Percentiles rank a stretch among this genome's conserved stretches.
These are phyloP conservation scores for Xenus cinereus DNA, from an alignment of 2,113 vertebrate species.

Conservation along the genomic window DNA sequence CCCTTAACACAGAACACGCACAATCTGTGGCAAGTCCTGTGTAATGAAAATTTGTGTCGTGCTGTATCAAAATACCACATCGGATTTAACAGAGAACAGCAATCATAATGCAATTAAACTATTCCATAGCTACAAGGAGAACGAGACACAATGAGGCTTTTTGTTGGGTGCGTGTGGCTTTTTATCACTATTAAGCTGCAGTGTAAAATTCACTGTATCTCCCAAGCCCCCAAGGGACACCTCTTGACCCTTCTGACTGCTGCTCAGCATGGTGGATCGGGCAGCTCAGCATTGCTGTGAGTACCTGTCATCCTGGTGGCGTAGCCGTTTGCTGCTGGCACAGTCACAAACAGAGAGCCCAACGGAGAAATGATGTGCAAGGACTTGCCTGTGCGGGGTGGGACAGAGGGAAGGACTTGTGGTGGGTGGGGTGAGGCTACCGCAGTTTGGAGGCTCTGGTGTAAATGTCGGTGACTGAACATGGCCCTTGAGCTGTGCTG, in stretches of 20 bases:
- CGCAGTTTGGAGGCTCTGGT: background rate
- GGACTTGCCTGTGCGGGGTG: accelerated
- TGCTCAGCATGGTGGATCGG: background rate
- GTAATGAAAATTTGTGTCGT: background rate
- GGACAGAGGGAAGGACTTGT: background rate
- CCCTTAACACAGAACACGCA: background rate
- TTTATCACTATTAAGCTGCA: background rate
- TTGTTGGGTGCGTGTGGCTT: background rate
- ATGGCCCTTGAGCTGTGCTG: background rate
- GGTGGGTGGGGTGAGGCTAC: background rate
- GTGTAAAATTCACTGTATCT: background rate
- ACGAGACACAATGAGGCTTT: background rate
- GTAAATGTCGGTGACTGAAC: background rate
- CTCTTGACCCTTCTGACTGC: background rate
- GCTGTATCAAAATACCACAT: background rate
- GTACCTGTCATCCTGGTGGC: background rate
- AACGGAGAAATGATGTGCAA: accelerated
- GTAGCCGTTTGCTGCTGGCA: accelerated
- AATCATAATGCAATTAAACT: background rate
- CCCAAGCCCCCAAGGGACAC: background rate
- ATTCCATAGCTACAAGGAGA: background rate
- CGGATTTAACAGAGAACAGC: background rate
- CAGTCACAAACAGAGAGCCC: accelerated
- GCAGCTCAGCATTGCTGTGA: background rate
- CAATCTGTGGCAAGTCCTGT: background rate